Evolutionary conservation across 2,113 vertebrate genomes (phyloP).

Genomic region (Caranx melampygus): DNA sequence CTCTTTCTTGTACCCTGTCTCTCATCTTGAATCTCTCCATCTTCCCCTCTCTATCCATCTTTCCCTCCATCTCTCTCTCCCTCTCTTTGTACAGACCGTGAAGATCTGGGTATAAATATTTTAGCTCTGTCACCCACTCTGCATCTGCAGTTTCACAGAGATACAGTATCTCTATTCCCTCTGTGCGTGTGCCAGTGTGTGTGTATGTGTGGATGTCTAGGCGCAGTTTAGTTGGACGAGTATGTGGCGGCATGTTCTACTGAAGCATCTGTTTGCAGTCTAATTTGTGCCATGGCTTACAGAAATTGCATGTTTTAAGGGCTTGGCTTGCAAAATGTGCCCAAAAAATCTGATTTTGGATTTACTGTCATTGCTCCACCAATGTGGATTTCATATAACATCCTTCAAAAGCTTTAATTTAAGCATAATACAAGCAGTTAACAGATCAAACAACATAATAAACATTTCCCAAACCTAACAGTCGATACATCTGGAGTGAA

Average conservation of each 20-base stretch:
- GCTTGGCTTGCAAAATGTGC: neutral
- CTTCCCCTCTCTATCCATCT: conserved; percentile 20
- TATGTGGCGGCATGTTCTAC: conserved; percentile 11
- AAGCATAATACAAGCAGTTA: too few species aligned
- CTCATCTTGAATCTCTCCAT: conserved; percentile 31
- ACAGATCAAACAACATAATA: too few species aligned
- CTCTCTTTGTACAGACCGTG: conserved; percentile 46
- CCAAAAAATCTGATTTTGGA: conserved; percentile 1
- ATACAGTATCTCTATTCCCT: conserved; percentile 49
- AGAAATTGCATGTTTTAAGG: conserved; percentile 21
- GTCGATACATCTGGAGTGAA: too few species aligned
- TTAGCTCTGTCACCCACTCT: conserved; percentile 70
- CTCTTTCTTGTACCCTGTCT: conserved; percentile 28
- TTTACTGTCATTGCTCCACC: too few species aligned
- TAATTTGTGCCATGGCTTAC: conserved; percentile 19
- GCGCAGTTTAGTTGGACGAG: conserved; percentile 40
- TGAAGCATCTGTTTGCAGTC: conserved; percentile 56
- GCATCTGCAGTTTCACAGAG: conserved; percentile 63
- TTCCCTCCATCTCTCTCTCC: conserved; percentile 30
- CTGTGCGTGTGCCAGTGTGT: conserved; percentile 20
- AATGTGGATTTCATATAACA: too few species aligned
- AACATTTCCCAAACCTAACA: too few species aligned
- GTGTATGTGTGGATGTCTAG: neutral
- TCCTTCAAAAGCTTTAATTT: too few species aligned
- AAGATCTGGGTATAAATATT: conserved; percentile 79